Evolutionary conservation across 2,797 vertebrate species (phyloP), one percentile per base, ranked within the genome.

Genomic region (Helostoma temminkii): DNA sequence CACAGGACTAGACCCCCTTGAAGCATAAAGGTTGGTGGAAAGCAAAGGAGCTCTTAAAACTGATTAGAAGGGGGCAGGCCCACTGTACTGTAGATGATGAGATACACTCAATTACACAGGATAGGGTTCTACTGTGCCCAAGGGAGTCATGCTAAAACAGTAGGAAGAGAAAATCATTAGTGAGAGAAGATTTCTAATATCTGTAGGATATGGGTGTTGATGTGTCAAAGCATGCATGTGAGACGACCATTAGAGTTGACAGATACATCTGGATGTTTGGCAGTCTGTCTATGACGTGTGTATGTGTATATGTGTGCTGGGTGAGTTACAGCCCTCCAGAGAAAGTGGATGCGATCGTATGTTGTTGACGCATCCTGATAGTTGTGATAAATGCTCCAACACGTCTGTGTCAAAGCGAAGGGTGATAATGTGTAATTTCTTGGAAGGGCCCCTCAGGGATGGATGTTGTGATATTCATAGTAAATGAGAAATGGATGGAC

Each of bases 91-190:
- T 76, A 86, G 85, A 92, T 88, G 84, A 92, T 88, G 89, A 86
- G 88, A 90, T 81, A 75, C 88, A 88, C 88, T 91, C 90, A 89
- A 92, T 93, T 92, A 93, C 87, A 89, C 74, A 76, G 80, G 78
- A 87, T 80, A 39, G 85, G 82, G 53, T 48, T 81, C 65, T 66
- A 78, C 71, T 43, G 64, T 34, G 68, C 90, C 82, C 80, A 43
- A 11, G 85, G 85, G 90, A 84, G 80, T 26, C 48, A 15, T 66
- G 63, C 66, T 66, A 80, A 84, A 74, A 76, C 75, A 22, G 73
- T 41, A 68, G 73, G 61, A 79, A 68, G 69, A 52, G 56, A 39
- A 76, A 81, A 60, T 61, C 72, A 55, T 1, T 18, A 67, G 55
- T 54, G 64, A 70, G 25, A 53, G 55, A 57, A 73, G 70, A 81